Evolutionary conservation across 2,888 invertebrate genomes (phyloP), one percentile per base, ranked within the genome.

Genomic region (Lampropteryx suffumata): DNA sequence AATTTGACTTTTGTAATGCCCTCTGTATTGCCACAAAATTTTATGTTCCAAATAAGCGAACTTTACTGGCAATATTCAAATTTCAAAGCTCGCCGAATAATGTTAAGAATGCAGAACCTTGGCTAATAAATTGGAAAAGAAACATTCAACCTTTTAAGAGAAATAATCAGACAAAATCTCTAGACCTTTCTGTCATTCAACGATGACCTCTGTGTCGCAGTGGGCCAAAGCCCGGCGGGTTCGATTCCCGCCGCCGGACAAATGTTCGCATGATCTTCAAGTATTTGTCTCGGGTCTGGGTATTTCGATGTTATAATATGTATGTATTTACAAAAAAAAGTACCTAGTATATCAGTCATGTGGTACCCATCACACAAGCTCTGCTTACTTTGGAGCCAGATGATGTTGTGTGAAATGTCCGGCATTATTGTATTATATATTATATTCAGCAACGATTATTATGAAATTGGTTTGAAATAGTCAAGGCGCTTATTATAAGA

Each of bases 381-480:
- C n/a, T n/a, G n/a, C n/a, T n/a, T n/a, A n/a, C n/a, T n/a, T n/a
- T n/a, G n/a, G n/a, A n/a, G n/a, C n/a, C n/a, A n/a, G n/a, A n/a
- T n/a, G n/a, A n/a, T n/a, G n/a, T n/a, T n/a, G n/a, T n/a, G n/a
- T n/a, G n/a, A n/a, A n/a, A n/a, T n/a, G n/a, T n/a, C n/a, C n/a
- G n/a, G n/a, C n/a, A n/a, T n/a, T n/a, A n/a, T n/a, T n/a, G n/a
- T n/a, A n/a, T n/a, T n/a, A n/a, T n/a, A n/a, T n/a, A n/a, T n/a
- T n/a, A n/a, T n/a, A n/a, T n/a, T n/a, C 75, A 74, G 70, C 67
- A 65, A 69, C 66, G 59, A 73, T 83, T 82, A 74, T 69, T 75
- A 79, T 63, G 60, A 64, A 67, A 62, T 65, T 59, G 30, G 36
- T 71, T 59, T 71, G 66, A 70, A 75, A 71, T 28, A 30, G 9